These are phyloP conservation scores for Heliconius hewitsoni DNA, from an alignment of 1,140 invertebrate genomes.

Conservation along the genomic window DNA sequence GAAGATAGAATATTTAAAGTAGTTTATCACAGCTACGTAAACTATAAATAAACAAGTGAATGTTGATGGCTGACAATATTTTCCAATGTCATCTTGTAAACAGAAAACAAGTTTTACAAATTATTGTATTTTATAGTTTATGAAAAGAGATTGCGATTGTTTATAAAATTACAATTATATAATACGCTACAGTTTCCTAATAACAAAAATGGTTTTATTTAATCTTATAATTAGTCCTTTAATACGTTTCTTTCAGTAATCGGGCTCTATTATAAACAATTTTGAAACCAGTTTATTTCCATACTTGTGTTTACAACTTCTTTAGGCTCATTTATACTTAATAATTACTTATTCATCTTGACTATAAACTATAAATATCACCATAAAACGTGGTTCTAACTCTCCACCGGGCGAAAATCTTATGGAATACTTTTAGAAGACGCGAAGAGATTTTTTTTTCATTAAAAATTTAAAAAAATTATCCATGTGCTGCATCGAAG, in stretches of 20 bases:
- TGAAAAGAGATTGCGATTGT: background rate
- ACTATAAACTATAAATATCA: too few relatives aligned
- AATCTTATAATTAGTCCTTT: background rate
- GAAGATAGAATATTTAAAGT: background rate
- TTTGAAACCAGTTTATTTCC: slow-evolving; percentile 27
- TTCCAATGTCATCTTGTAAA: background rate
- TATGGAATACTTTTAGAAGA: too few relatives aligned
- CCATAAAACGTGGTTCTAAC: too few relatives aligned
- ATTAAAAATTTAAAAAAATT: too few relatives aligned
- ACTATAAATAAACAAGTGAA: background rate
- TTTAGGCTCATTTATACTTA: background rate
- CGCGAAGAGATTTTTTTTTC: too few relatives aligned
- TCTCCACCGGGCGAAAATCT: too few relatives aligned
- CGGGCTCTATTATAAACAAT: background rate
- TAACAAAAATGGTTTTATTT: background rate
- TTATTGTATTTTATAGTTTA: background rate
- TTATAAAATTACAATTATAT: background rate
- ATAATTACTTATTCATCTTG: background rate
- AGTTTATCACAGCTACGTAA: background rate
- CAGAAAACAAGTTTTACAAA: background rate
- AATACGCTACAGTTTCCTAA: background rate
- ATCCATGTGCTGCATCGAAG: too few relatives aligned
- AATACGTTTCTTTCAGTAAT: background rate
- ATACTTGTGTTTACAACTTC: slow-evolving; percentile 15
- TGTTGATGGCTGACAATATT: background rate